phyloP scores from a whole-genome alignment of 1,140 invertebrate species.

The Drosophila kepulauana region DNA sequence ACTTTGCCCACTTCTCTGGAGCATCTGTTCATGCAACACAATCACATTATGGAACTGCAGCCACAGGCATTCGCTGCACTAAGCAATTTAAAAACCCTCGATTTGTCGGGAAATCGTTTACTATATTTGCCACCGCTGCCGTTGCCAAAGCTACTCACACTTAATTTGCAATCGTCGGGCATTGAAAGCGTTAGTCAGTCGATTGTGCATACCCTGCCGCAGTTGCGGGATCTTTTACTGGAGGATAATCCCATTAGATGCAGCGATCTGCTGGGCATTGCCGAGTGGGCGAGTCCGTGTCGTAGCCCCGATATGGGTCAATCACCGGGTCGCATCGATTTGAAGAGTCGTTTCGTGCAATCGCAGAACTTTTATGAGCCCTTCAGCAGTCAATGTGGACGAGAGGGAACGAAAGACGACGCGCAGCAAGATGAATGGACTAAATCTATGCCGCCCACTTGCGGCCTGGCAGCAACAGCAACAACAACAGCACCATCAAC shows the following conservation, averaged over 20 bases:
- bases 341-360: slow-evolving; percentile 68
- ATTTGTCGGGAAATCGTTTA: slow-evolving; percentile 77
- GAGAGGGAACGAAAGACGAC: neutral
- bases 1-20: slow-evolving; percentile 88
- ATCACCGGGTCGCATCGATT: slow-evolving; percentile 47
- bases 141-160: slow-evolving; percentile 68
- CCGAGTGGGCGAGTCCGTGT: slow-evolving; percentile 83
- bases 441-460: slow-evolving; percentile 53
- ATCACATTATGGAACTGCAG: slow-evolving; percentile 87
- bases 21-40: slow-evolving; percentile 88
- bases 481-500: slow-evolving; percentile 38
- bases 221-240: slow-evolving; percentile 76
- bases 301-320: slow-evolving; percentile 58
- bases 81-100: slow-evolving; percentile 89
- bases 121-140: slow-evolving; percentile 74
- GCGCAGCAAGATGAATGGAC: neutral
- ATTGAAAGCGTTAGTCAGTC: slow-evolving; percentile 76
- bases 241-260: slow-evolving; percentile 84
- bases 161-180: slow-evolving; percentile 75
- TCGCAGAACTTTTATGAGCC: slow-evolving; percentile 69
- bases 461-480: slow-evolving; percentile 28
- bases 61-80: slow-evolving; percentile 90
- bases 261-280: slow-evolving; percentile 77
- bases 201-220: slow-evolving; percentile 77
- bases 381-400: slow-evolving; percentile 54